Evolutionary conservation across 2,113 vertebrate species (phyloP).

Genomic region (Penelope pileata): DNA sequence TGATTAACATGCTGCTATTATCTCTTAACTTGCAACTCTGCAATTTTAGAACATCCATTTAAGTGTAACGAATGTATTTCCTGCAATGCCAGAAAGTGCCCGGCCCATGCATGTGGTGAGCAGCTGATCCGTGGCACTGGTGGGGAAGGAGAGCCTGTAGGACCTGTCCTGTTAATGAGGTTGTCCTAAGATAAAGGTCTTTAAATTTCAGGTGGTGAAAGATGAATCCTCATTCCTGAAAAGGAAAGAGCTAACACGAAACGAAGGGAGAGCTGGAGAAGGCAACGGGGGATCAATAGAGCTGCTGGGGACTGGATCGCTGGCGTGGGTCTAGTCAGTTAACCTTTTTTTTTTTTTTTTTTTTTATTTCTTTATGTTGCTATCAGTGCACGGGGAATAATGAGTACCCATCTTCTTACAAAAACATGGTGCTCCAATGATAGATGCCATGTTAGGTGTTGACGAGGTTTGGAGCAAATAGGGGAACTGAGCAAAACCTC

Average conservation of each 20-base stretch:
- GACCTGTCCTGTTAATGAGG: background rate
- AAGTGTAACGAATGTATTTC: accelerated
- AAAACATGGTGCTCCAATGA: background rate
- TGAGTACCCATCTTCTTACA: background rate
- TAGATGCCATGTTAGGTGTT: background rate
- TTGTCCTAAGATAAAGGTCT: background rate
- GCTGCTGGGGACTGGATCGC: background rate
- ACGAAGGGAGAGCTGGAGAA: background rate
- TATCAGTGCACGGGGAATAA: background rate
- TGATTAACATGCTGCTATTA: background rate
- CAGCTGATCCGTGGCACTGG: accelerated
- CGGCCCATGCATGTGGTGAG: background rate
- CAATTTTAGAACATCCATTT: background rate
- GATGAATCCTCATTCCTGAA: background rate
- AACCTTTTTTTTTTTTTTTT: background rate
- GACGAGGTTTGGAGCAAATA: background rate
- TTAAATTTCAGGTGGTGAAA: background rate
- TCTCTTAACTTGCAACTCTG: background rate
- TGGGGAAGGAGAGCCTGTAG: background rate
- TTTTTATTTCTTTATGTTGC: background rate
- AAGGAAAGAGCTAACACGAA: background rate
- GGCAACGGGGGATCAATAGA: background rate
- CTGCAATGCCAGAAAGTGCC: background rate
- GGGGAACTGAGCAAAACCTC: background rate
- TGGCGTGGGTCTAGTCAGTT: background rate